Evolutionary conservation across 2,888 invertebrate species (phyloP), one percentile per base, ranked within the genome.

Genomic region (Monopis laevigella): DNA sequence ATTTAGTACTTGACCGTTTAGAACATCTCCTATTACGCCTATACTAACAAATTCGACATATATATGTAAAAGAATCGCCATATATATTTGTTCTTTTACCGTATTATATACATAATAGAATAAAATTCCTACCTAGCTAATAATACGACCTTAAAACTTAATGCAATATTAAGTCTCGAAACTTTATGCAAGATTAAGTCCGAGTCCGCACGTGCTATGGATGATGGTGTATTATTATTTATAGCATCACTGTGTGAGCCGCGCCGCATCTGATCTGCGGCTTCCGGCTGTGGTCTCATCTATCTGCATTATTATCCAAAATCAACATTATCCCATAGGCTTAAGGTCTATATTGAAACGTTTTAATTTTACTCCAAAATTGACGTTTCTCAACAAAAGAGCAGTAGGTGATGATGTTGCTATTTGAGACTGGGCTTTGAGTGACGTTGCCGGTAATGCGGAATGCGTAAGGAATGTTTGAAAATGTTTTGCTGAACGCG

Each of bases 201-300:
- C 29, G 29, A 29, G 29, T 29, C 14, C 29, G 29, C 29, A 29
- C 29, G 29, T 29, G 29, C 8, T 29, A 13, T 11, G 12, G 12
- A 12, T 11, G 12, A 3, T 29, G 2, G 7, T 29, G 14, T 29
- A n/a, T 29, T n/a, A 13, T 13, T 8, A 29, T 29, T 13, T 7
- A 29, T 3, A 29, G 29, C 10, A 13, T 12, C 29, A 29, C 29
- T 14, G 14, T 11, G n/a, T n/a, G n/a, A n/a, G 29, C 29, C 12
- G 29, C 12, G 12, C 29, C 29, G 43, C 44, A 28, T 21, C 42
- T 41, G 44, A 46, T 46, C 43, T 41, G 29, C 39, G 38, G 43
- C 30, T 46, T 46, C 46, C 46, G 44, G 44, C 38, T 10, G 39
- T n/a, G 42, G 30, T 19, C n/a, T 4, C n/a, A 14, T 26, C 38